Evolutionary conservation across 2,113 vertebrate genomes (phyloP), one percentile per base, ranked within the genome.

Genomic region (Catagonus wagneri): DNA sequence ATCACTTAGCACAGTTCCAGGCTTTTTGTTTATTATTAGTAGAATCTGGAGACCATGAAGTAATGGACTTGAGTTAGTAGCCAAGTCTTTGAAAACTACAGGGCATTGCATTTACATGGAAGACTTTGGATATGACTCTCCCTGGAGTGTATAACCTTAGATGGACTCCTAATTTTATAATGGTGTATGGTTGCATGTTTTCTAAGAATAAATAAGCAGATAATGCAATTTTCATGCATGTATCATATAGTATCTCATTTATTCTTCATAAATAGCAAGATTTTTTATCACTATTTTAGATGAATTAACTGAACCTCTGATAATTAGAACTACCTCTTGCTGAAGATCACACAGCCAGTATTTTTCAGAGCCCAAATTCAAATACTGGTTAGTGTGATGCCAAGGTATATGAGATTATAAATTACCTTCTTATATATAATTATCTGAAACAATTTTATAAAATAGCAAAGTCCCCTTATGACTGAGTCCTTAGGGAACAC

Each of bases 331-430:
- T n/a, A 79, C 14, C 86, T 81, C 80, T 89, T 92, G 25, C 19
- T 20, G 54, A 92, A 54, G 19, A 50, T 93, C 83, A 83, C 50
- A 68, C 15, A 79, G 20, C 9, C 22, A 83, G 7, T 50, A 94
- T 74, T 27, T 71, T 87, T 96, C 36, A 86, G 56, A 91, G 34
- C 29, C 34, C 63, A 56, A 93, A 78, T 93, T 90, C 80, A 93
- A 90, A 83, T 56, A 78, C 6, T 27, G 11, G 58, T 93, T 63
- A 32, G 29, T 34, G 39, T 74, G 69, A 87, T 79, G 39, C 9
- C 50, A 87, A 63, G 6, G 1, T 36, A 75, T 50, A 17, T 56
- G 17, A 74, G 12, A 29, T 89, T 85, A 86, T 29, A 89, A 91
- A 50, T 78, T 44, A 76, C 50, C 7, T 79, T 80, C 17, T 89